These are phyloP conservation scores for Heliocidaris erythrogramma DNA, from an alignment of 35 echinoderm and acorn worm species.

Conservation along the genomic window DNA sequence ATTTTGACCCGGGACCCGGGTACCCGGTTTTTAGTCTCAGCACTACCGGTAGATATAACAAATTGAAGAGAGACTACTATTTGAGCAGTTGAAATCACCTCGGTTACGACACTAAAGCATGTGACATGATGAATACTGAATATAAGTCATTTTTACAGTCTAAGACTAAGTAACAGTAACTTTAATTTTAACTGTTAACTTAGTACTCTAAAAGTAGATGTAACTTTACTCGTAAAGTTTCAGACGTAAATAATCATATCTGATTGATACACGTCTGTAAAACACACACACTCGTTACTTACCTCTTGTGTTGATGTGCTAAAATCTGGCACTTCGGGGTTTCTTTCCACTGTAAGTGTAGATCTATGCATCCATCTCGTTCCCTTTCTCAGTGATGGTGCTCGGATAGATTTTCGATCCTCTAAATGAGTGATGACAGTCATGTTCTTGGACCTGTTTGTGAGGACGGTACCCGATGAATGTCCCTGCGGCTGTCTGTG, in stretches of 20 bases:
- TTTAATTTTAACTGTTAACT: too few species aligned
- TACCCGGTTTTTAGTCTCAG: too few species aligned
- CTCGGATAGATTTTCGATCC: constrained; percentile 46
- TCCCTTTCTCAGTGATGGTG: constrained; percentile 67
- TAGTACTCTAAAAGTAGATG: too few species aligned
- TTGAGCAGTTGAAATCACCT: too few species aligned
- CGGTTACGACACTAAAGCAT: background rate
- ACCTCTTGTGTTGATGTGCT: constrained; percentile 66
- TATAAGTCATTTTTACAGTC: background rate
- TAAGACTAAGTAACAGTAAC: too few species aligned
- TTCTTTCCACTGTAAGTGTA: constrained; percentile 77
- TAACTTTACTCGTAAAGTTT: too few species aligned
- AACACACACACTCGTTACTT: too few species aligned
- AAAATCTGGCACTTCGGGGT: constrained; percentile 32
- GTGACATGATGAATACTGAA: background rate
- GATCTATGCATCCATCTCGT: constrained; percentile 97
- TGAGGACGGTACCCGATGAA: constrained; percentile 85
- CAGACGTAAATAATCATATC: too few species aligned
- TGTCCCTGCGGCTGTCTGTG: constrained; percentile 69
- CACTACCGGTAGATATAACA: too few species aligned
- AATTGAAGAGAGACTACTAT: too few species aligned
- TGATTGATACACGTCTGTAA: too few species aligned
- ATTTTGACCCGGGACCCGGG: too few species aligned
- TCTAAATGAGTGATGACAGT: constrained; percentile 79
- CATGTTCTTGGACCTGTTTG: constrained; percentile 84